Percentiles rank a stretch among this genome's conserved stretches.
Evolutionary conservation across 2,113 vertebrate genomes (phyloP).

Genomic region (Grus americana): DNA sequence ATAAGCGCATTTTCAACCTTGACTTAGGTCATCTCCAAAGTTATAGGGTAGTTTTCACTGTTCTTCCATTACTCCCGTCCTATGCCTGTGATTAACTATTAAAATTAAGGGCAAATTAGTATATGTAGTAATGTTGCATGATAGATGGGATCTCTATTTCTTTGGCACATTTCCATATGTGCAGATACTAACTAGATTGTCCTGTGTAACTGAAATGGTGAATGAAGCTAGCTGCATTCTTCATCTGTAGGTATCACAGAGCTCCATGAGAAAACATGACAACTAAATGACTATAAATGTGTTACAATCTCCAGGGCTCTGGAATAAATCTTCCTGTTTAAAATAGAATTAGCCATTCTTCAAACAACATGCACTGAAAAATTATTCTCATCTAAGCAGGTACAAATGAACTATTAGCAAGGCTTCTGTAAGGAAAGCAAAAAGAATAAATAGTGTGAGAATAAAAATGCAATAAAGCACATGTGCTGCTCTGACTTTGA

Average conservation of each 20-base stretch:
- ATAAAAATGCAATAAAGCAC: neutral
- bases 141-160: neutral
- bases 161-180: neutral
- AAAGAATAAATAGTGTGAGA: slow-evolving; percentile 16
- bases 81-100: neutral
- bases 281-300: neutral
- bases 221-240: neutral
- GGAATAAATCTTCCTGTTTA: neutral
- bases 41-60: neutral
- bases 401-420: neutral
- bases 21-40: neutral
- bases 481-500: neutral
- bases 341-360: slow-evolving; percentile 21
- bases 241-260: neutral
- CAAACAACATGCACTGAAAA: neutral
- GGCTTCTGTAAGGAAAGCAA: neutral
- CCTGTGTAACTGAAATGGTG: neutral
- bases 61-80: neutral
- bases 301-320: neutral
- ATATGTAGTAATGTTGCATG: neutral
- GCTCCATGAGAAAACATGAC: neutral
- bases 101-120: neutral
- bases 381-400: neutral
- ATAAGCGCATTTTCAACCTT: neutral
- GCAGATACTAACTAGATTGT: neutral